Evolutionary conservation across 2,113 vertebrate species (phyloP), one percentile per base, ranked within the genome.

Genomic region (Catagonus wagneri): DNA sequence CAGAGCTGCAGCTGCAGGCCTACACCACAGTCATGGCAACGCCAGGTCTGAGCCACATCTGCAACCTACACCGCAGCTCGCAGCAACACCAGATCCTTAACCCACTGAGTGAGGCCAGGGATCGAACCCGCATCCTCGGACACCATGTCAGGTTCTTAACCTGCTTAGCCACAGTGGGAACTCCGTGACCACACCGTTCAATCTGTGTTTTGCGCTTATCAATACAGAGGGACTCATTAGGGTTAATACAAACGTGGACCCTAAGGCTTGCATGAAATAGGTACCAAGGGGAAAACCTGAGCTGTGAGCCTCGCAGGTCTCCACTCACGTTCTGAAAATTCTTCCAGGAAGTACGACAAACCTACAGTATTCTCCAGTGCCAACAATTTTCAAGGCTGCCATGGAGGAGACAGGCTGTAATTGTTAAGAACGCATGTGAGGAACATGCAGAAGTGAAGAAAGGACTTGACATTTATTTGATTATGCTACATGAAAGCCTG

Each of bases 381-480:
- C 32, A 25, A 25, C 29, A n/a, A 29, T 84, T 13, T 5, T 17
- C 32, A 22, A 0, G 0, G 1, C 44, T 9, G 32, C 56, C 20
- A 32, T 74, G 7, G 66, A 88, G 34, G 9, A 23, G 56, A 34
- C 65, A 74, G 84, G 58, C 88, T 89, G 11, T n/a, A 60, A 72
- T 50, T 56, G 52, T 84, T 23, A 61, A 84, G 72, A 44, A 19
- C 7, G 23, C 50, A 68, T 15, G 22, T 20, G 71, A 79, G 17
- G 8, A 75, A 56, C 14, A 32, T 20, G 16, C 3, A 4, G 65
- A 72, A 22, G 52, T 39, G 63, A 66, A 52, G 63, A 74, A 60
- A 29, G 23, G 1, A 5, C 52, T 32, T 74, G 89, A 80, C 83
- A 56, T 96, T 58, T 83, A 54, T 80, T 75, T 75, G 29, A 80